Base-by-base conservation (phyloP, 1,140 invertebrate genomes). In the Trissolcus basalis region DNA sequence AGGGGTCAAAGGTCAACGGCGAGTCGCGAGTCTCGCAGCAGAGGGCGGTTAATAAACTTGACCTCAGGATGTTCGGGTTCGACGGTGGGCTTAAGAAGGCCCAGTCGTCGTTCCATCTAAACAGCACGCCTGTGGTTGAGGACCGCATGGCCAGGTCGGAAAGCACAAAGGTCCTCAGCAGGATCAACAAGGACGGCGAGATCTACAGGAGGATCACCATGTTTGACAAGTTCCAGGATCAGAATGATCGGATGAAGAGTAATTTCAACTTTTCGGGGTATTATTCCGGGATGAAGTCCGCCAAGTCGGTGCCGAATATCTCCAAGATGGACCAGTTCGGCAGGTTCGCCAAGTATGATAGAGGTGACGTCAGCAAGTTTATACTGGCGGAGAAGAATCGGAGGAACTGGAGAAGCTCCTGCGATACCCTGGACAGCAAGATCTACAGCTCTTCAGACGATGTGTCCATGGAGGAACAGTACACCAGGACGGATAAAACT, bases 301-400 rank as follows among this genome's bases (percentile, higher is more conserved):
- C 82, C 0, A 84, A 86, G 45, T 87, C 86, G 6, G 83, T 87
- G 6, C 86, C 86, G 0, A 86, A 87, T 41, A 83, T 87, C 5
- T 68, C 80, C 0, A 80, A 79, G 16, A 72, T 50, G 13, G 69
- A 80, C n/a, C 68, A 78, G 35, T 77, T 70, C 13, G 49, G 12
- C 3, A 48, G 32, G 27, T 68, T 73, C n/a, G 32, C 36, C 0
- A 78, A 65, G 14, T 74, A 78, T 9, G 61, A 64, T 8, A 70
- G 49, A 58, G 76, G 70, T 0, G 76, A 78, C 54, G 76, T 78
- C 0, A 78, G 70, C 13, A 78, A 78, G 39, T 78, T 54, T 7
- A 61, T 78, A 15, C 33, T 78, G 10, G 61, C 53, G 9, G 63
- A 58, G 4, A 61, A 51, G 12, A 32, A 59, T 39, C 61, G 13